These are phyloP conservation scores for Pyrgus malvae DNA, from an alignment of 2,888 invertebrate genomes.

Conservation along the genomic window DNA sequence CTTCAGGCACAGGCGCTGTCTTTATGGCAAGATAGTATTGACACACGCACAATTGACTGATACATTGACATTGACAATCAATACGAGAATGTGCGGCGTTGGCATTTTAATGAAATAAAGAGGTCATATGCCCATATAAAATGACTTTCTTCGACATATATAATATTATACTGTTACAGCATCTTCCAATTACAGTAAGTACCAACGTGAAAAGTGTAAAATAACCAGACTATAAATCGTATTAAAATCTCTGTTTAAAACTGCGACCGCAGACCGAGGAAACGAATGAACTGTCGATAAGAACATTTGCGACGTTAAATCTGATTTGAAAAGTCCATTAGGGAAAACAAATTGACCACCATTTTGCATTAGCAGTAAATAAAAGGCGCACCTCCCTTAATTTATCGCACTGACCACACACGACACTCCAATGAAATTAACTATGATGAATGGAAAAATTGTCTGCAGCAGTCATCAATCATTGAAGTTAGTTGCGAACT, in stretches of 20 bases:
- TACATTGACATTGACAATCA: too few species aligned
- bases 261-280: neutral
- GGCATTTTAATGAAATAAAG: too few species aligned
- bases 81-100: too few species aligned
- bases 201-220: neutral
- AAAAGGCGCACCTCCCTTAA: constrained; percentile 49
- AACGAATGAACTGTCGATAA: constrained; percentile 28
- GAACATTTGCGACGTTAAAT: constrained; percentile 26
- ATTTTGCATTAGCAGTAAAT: constrained; percentile 46
- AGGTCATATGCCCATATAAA: too few species aligned
- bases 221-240: constrained; percentile 16
- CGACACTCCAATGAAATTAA: constrained; percentile 77
- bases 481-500: constrained; percentile 60
- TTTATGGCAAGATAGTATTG: too few species aligned
- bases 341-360: constrained; percentile 46
- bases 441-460: constrained; percentile 77
- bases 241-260: neutral
- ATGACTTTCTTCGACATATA: too few species aligned
- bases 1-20: too few species aligned
- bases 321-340: constrained; percentile 29
- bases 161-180: too few species aligned
- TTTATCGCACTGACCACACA: constrained; percentile 55
- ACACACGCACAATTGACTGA: too few species aligned
- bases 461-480: constrained; percentile 68
- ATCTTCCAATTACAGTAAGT: too few species aligned